Conservation (phyloP, 2,888 invertebrate species). For the Leptopilina myrica region DNA sequence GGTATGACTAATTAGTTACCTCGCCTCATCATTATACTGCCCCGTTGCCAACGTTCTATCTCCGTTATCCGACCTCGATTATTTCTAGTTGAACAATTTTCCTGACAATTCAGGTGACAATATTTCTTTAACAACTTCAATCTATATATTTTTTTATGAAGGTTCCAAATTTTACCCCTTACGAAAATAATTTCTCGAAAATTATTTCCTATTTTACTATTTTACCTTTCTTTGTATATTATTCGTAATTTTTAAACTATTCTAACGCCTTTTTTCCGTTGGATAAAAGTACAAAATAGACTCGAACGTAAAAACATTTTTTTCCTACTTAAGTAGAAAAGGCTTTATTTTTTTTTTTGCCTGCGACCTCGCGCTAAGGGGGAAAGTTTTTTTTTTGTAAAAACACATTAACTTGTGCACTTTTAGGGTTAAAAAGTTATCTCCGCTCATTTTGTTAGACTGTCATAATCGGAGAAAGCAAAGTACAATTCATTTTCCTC, state of each 20-base stretch:
- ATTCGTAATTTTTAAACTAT: no score
- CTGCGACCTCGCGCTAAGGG: not conserved
- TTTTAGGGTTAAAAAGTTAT: constrained; percentile 14
- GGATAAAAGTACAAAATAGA: no score
- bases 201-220: no score
- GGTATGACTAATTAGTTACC: constrained; percentile 71
- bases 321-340: not conserved
- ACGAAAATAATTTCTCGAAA: no score
- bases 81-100: constrained; percentile 53
- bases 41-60: constrained; percentile 54
- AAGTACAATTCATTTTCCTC: constrained; percentile 19
- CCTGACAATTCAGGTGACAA: constrained; percentile 42
- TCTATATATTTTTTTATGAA: no score
- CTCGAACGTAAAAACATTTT: no score
- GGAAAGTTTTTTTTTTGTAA: not conserved
- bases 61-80: constrained; percentile 53
- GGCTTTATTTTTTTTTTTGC: constrained; percentile 24
- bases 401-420: constrained; percentile 17
- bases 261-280: no score
- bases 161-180: no score
- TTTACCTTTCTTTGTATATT: no score
- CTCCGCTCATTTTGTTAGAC: constrained; percentile 8
- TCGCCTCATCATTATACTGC: constrained; percentile 63
- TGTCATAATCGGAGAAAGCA: not conserved
- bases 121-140: constrained; percentile 4